Base-by-base conservation (phyloP, 2,888 invertebrate species). In the Nymphalis polychloros region DNA sequence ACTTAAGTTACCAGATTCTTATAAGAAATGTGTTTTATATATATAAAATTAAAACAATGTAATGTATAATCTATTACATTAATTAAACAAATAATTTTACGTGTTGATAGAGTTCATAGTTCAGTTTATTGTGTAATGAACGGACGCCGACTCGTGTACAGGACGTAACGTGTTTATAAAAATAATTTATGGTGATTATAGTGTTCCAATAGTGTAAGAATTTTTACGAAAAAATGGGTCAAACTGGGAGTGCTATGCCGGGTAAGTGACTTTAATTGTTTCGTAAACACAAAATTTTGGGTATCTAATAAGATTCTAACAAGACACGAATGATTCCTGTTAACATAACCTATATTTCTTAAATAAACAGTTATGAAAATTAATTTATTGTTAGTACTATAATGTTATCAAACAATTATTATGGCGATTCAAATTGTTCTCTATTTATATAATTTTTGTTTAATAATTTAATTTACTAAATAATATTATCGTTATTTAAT, bases 191-290 rank as follows among this genome's bases (percentile, higher is more conserved):
- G 5, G 57, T 57, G 41, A 10, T 35, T 8, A 41, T 19, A 5
- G 41, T 59, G 17, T 27, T 72, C 69, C 70, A 72, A 73, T 72
- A 71, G 69, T 75, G 71, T 59, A 64, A 61, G 63, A 46, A 60
- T 70, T 62, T 60, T 6, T 31, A 41, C 59, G 6, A 13, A 41
- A 81, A 82, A 77, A 91, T 91, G 91, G 91, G 91, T 75, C 91
- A 90, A 68, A 86, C 86, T 47, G 90, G 90, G 71, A 90, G 90
- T 63, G 85, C 91, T 1, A 89, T 90, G 74, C 90, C 89, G 63
- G 89, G 91, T 90, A 85, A 90, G 90, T 87, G 70, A 50, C 67
- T 73, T 66, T 81, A 81, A 84, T 57, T 57, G 19, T 57, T 41
- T 19, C n/a, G 35, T 57, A 57, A 57, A 57, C 17, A 57, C 8